Percentiles rank a stretch among this genome's conserved stretches.
phyloP scores from a whole-genome alignment of 2,113 vertebrate species.

The Pardalotus punctatus region DNA sequence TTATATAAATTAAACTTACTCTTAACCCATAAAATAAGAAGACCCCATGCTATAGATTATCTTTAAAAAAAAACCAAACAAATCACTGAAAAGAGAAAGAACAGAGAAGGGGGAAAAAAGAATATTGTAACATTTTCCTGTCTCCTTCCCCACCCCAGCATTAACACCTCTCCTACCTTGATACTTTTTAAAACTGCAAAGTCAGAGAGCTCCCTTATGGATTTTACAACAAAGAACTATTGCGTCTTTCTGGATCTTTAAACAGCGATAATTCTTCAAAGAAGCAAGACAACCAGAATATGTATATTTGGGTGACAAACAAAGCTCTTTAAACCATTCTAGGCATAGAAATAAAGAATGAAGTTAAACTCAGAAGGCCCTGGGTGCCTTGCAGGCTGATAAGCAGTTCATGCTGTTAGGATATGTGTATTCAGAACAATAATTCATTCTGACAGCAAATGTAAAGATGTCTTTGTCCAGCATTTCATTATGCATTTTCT shows the following conservation, averaged over 20 bases:
- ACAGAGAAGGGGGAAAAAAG: background rate
- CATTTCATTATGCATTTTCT: conserved; percentile 5
- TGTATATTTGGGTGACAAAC: background rate
- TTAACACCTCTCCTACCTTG: background rate
- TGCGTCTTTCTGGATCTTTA: background rate
- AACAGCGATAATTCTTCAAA: background rate
- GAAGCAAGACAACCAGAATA: background rate
- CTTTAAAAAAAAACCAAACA: background rate
- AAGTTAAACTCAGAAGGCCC: background rate
- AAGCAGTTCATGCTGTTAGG: background rate
- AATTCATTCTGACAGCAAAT: conserved; percentile 49
- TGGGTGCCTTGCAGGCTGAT: background rate
- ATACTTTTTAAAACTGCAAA: background rate
- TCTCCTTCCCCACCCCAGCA: background rate
- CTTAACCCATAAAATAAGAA: background rate
- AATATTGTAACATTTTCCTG: background rate
- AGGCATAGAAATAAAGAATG: background rate
- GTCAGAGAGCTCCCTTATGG: background rate
- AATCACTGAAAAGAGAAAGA: background rate
- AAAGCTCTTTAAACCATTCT: background rate
- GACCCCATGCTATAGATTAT: accelerated
- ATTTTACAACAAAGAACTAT: background rate
- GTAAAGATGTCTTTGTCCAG: conserved; percentile 41
- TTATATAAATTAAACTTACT: background rate
- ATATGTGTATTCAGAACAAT: background rate